Conservation (phyloP, 53 echinoderm and acorn worm genomes). For the Antedon mediterranea region DNA sequence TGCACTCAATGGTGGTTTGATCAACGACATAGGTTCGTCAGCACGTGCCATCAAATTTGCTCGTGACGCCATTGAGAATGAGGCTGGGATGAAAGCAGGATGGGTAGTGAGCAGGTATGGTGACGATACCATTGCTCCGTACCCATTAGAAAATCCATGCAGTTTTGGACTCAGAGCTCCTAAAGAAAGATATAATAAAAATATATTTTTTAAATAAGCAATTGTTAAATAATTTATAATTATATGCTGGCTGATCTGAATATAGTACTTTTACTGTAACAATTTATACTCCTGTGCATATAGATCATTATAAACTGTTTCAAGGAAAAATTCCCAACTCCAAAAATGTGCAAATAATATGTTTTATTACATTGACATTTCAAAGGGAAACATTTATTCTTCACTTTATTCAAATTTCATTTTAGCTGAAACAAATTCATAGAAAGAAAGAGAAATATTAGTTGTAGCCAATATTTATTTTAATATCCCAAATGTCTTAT, state of each 20-base stretch:
- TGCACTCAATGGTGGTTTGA: not conserved
- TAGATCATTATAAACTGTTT: no score
- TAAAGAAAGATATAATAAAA: not conserved
- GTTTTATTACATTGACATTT: not conserved
- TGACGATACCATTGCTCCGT: slow-evolving; percentile 34
- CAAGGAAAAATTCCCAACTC: no score
- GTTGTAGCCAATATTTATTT: not conserved
- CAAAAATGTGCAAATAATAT: no score
- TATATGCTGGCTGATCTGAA: no score
- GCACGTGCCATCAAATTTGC: slow-evolving; percentile 6
- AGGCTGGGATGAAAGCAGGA: slow-evolving; percentile 55
- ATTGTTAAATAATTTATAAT: no score
- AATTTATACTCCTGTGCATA: no score
- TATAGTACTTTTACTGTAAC: no score
- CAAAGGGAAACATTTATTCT: not conserved
- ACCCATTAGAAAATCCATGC: slow-evolving; percentile 6
- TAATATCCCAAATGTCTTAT: not conserved
- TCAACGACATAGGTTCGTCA: slow-evolving; percentile 5
- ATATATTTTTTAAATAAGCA: no score
- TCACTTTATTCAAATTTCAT: not conserved
- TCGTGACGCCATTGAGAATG: slow-evolving; percentile 42
- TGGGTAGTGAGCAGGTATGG: slow-evolving; percentile 94
- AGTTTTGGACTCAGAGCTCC: not conserved
- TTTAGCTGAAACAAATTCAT: no score
- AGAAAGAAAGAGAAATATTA: not conserved